phyloP scores from a whole-genome alignment of 2,797 vertebrate genomes.

The Acanthiza pusilla region DNA sequence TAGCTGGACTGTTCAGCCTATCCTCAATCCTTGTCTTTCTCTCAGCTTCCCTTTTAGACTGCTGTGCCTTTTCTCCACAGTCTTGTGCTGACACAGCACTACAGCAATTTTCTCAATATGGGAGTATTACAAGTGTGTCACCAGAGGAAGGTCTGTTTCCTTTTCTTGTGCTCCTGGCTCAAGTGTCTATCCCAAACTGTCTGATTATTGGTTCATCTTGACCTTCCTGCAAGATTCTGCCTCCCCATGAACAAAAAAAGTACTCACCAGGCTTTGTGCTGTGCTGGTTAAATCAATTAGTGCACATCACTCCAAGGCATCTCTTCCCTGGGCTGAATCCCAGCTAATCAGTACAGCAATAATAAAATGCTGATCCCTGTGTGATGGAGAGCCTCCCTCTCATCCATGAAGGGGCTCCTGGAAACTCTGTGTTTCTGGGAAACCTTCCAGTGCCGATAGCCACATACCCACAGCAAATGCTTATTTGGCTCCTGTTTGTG shows the following conservation, averaged over 20 bases:
- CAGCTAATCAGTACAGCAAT: not conserved
- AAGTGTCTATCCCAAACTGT: not conserved
- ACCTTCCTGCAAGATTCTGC: not conserved
- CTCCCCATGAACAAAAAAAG: not conserved
- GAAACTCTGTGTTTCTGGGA: conserved; percentile 18
- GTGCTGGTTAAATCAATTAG: conserved; percentile 3
- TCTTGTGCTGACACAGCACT: not conserved
- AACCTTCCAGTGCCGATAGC: not conserved
- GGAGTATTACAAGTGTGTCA: not conserved
- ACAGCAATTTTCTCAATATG: not conserved
- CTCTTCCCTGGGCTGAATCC: conserved; percentile 23
- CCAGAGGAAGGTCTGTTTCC: not conserved
- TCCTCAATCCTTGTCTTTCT: not conserved
- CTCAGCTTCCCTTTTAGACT: not conserved
- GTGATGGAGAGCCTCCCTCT: not conserved
- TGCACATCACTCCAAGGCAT: not conserved
- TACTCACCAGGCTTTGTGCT: not conserved
- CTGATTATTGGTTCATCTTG: not conserved
- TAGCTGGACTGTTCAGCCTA: not conserved
- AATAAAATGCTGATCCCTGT: conserved; percentile 6
- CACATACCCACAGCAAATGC: not conserved
- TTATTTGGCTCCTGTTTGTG: not conserved
- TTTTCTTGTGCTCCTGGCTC: not conserved
- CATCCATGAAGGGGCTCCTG: not conserved
- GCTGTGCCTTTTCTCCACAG: not conserved